A percentile compares a stretch with the other conserved stretches of the same genome.
Evolutionary conservation across 2,888 invertebrate genomes (phyloP).

Genomic region (Sinhomidia bicolor): DNA sequence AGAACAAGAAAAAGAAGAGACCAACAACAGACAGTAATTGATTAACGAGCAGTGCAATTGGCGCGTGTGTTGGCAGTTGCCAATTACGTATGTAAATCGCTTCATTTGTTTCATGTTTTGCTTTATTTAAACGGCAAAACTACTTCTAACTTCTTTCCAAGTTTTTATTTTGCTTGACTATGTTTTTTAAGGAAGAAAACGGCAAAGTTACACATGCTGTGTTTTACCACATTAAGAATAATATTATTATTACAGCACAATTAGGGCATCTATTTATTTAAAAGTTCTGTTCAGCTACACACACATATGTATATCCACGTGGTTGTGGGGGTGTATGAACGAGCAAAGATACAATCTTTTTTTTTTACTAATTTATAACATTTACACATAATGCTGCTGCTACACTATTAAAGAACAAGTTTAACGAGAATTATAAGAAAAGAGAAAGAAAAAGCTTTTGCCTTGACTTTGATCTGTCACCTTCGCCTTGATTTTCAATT

Average conservation of each 20-base stretch:
- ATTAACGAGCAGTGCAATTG: constrained; percentile 57
- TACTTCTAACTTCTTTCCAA: not conserved
- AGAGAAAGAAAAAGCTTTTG: constrained; percentile 5
- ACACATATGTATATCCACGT: constrained; percentile 3
- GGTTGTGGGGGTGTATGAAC: constrained; percentile 45
- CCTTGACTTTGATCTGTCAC: constrained; percentile 58
- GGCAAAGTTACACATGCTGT: not conserved
- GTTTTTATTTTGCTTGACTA: not conserved
- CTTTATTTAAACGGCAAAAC: not conserved
- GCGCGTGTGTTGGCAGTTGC: constrained; percentile 56
- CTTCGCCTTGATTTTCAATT: constrained; percentile 15
- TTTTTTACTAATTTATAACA: not conserved
- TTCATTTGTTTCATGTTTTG: not conserved
- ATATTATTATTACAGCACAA: not conserved
- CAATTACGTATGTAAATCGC: constrained; percentile 22
- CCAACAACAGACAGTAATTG: constrained; percentile 53
- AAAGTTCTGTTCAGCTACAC: too few relatives aligned
- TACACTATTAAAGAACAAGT: too few relatives aligned
- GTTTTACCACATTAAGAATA: too few relatives aligned
- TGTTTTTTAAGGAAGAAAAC: not conserved
- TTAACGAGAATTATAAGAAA: too few relatives aligned
- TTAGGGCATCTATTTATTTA: not conserved
- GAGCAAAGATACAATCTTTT: not conserved
- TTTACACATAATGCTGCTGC: constrained; percentile 1
- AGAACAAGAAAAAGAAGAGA: constrained; percentile 7